Evolutionary conservation across 2,797 vertebrate genomes (phyloP), one percentile per base, ranked within the genome.

Genomic region (Parauchenoglanis punctatus): DNA sequence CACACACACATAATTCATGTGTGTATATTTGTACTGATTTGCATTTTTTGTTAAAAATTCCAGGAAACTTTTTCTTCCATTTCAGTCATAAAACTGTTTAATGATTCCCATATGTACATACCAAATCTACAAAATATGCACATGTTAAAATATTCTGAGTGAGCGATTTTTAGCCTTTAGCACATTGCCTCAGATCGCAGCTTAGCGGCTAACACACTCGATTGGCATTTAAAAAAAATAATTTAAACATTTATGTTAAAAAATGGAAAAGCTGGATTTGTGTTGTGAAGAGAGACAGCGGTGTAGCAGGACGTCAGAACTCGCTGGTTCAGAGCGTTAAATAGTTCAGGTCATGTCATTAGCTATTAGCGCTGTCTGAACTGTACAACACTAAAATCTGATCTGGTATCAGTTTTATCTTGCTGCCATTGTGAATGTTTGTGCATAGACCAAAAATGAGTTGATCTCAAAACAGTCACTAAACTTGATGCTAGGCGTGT

Each of bases 51-150:
- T 59, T 31, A 31, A 54, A 83, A 83, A n/a, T 13, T 12, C 7
- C 54, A n/a, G 13, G 35, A 72, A 73, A 31, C 8, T 49, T 67
- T 18, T 0, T 15, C 17, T 86, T 73, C 0, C 7, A 0, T 63
- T 91, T 93, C 93, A 61, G 88, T 92, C 93, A 94, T 91, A 95
- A 95, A 96, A 95, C 70, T 52, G 90, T 96, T 96, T 96, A 96
- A 95, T 96, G 91, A 89, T 91, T 89, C 93, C 87, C 89, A 93
- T 95, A 95, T 95, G 93, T 94, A 95, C 94, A 95, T 93, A 94
- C 94, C 92, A 96, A 96, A 96, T 95, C 94, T 96, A 96, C 93
- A 96, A 96, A 96, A 96, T 95, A 94, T 93, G 91, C 91, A 95
- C 92, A 94, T 93, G 93, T 93, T 94, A 95, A 95, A 95, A 96